phyloP scores from a whole-genome alignment of 2,888 invertebrate genomes.

The Drosophila kuntzei region DNA sequence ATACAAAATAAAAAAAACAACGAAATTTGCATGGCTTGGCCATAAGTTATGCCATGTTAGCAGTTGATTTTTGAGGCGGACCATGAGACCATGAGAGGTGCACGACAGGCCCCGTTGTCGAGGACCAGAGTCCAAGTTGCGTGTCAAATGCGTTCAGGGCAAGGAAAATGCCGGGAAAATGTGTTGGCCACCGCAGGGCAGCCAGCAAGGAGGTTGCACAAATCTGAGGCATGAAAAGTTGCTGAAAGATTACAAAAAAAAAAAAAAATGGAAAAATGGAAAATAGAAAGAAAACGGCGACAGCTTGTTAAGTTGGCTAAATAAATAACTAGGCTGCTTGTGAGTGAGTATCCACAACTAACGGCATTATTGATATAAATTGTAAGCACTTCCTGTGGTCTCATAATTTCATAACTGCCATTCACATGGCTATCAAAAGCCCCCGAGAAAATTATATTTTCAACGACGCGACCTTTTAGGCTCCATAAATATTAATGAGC shows the following conservation, averaged over 20 bases:
- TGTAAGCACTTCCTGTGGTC: slow-evolving; percentile 60
- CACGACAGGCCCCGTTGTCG: slow-evolving; percentile 52
- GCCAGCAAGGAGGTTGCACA: slow-evolving; percentile 8
- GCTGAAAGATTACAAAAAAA: slow-evolving; percentile 65
- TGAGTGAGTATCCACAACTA: slow-evolving; percentile 44
- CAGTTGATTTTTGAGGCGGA: slow-evolving; percentile 75
- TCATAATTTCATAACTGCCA: slow-evolving; percentile 36
- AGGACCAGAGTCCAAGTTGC: slow-evolving; percentile 59
- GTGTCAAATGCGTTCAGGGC: slow-evolving; percentile 68
- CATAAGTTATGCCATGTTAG: slow-evolving; percentile 81
- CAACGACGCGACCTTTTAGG: slow-evolving; percentile 39
- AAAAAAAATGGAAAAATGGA: background rate
- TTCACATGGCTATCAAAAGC: slow-evolving; percentile 12
- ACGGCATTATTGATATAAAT: slow-evolving; percentile 79
- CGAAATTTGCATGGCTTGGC: slow-evolving; percentile 72
- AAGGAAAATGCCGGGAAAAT: slow-evolving; percentile 28
- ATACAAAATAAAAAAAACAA: slow-evolving; percentile 19
- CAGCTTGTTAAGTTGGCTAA: slow-evolving; percentile 60
- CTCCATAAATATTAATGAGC: slow-evolving; percentile 59
- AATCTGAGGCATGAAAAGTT: slow-evolving; percentile 47
- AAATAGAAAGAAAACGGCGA: slow-evolving; percentile 22
- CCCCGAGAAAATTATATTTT: slow-evolving; percentile 27
- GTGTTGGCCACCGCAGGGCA: slow-evolving; percentile 21
- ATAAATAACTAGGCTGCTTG: slow-evolving; percentile 53
- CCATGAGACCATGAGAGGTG: slow-evolving; percentile 35